These are phyloP conservation scores for Heliothis virescens DNA, from an alignment of 1,140 invertebrate species.

Conservation along the genomic window DNA sequence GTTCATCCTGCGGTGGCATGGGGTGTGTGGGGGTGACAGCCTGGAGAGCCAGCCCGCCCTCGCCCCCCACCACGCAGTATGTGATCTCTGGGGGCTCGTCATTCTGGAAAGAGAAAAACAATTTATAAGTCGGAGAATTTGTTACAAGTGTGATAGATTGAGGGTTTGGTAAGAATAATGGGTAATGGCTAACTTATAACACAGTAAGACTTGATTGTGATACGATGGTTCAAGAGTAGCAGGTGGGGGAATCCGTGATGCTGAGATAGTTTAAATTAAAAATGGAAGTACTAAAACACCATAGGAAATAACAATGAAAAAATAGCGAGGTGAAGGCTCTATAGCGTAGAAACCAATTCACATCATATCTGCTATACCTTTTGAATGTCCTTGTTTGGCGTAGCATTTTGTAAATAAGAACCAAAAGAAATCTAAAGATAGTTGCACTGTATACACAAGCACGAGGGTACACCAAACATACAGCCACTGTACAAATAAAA, in stretches of 20 bases:
- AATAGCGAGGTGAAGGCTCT: not conserved
- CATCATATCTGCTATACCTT: too few species aligned
- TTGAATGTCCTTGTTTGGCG: not conserved
- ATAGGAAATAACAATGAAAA: not conserved
- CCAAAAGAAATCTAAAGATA: not conserved
- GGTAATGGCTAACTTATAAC: not conserved
- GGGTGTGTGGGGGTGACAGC: slow-evolving; percentile 95
- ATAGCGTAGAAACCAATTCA: too few species aligned
- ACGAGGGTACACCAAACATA: not conserved
- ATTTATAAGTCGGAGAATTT: not conserved
- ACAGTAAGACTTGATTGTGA: too few species aligned
- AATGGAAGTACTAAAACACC: too few species aligned
- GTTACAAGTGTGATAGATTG: not conserved
- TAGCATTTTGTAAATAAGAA: too few species aligned
- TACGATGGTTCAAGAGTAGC: too few species aligned
- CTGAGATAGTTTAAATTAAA: too few species aligned
- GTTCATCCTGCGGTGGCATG: slow-evolving; percentile 96
- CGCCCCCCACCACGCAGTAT: slow-evolving; percentile 95
- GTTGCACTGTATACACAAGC: not conserved
- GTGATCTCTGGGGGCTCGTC: slow-evolving; percentile 96
- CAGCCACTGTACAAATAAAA: not conserved
- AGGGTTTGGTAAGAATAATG: not conserved
- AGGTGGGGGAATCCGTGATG: too few species aligned
- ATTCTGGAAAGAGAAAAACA: slow-evolving; percentile 87
- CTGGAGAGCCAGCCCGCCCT: slow-evolving; percentile 94